Conservation (phyloP, 2,888 invertebrate genomes). For the Chloroclysta siterata region DNA sequence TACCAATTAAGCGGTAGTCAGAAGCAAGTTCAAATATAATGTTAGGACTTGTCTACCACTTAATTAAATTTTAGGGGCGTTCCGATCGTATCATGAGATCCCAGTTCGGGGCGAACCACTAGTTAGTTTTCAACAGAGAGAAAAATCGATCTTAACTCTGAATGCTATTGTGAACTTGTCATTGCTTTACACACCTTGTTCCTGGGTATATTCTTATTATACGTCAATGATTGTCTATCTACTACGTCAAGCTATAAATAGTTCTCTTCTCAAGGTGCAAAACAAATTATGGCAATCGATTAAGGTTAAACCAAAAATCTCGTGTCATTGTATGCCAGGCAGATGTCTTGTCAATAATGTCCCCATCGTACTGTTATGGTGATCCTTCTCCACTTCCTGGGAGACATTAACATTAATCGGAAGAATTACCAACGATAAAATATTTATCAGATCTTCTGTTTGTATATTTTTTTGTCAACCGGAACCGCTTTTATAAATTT, state of each 20-base stretch:
- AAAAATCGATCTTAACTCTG: no score
- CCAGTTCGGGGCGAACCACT: no score
- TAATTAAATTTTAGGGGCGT: no score
- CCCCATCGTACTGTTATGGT: slow-evolving; percentile 33
- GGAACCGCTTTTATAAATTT: slow-evolving; percentile 18
- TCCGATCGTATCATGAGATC: no score
- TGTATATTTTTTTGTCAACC: slow-evolving; percentile 32
- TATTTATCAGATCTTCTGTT: slow-evolving; percentile 41
- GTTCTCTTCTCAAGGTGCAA: slow-evolving; percentile 20
- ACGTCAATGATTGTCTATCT: slow-evolving; percentile 13
- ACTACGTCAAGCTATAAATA: slow-evolving; percentile 21
- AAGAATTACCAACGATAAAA: slow-evolving; percentile 37
- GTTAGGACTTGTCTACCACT: no score
- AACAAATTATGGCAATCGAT: slow-evolving; percentile 23
- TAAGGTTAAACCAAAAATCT: slow-evolving; percentile 10
- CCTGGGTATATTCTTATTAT: slow-evolving; percentile 11
- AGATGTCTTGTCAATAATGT: slow-evolving; percentile 26
- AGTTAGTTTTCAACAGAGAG: no score
- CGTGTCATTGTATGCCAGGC: slow-evolving; percentile 6
- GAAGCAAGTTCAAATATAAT: no score
- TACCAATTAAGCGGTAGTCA: no score
- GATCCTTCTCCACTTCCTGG: slow-evolving; percentile 36
- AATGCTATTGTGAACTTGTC: no score
- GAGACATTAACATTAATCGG: slow-evolving; percentile 30
- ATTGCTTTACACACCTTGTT: slow-evolving; percentile 3